Evolutionary conservation across 2,888 invertebrate species (phyloP).

Genomic region (Drosophila testacea): DNA sequence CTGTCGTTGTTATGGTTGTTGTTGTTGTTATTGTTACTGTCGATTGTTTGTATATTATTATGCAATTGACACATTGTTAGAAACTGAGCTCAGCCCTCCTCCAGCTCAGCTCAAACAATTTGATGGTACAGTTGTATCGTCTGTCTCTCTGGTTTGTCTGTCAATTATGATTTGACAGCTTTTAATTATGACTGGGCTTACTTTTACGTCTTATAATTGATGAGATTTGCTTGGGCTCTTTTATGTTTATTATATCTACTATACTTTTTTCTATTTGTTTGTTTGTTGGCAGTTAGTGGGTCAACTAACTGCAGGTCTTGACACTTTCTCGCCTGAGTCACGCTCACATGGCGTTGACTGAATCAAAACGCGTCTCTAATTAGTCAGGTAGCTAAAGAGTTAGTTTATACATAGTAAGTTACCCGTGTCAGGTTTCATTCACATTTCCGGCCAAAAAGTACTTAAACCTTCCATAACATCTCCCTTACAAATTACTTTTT

Average conservation of each 20-base stretch:
- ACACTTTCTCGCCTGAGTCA: constrained; percentile 73
- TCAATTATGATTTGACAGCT: constrained; percentile 77
- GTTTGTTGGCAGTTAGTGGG: constrained; percentile 27
- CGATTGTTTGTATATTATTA: constrained; percentile 46
- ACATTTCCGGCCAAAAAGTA: constrained; percentile 26
- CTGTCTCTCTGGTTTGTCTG: constrained; percentile 15
- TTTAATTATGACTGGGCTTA: constrained; percentile 64
- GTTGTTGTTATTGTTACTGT: constrained; percentile 9
- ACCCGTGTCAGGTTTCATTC: constrained; percentile 29
- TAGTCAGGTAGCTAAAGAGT: constrained; percentile 24
- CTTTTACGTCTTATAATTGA: constrained; percentile 65
- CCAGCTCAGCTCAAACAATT: background rate
- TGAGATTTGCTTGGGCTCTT: constrained; percentile 52
- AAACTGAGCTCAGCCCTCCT: constrained; percentile 25
- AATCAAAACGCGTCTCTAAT: constrained; percentile 43
- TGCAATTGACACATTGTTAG: constrained; percentile 78
- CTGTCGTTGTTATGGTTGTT: constrained; percentile 44
- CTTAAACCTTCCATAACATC: background rate
- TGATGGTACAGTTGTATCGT: constrained; percentile 16
- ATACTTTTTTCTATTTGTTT: constrained; percentile 16
- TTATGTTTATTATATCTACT: constrained; percentile 24
- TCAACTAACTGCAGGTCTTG: constrained; percentile 44
- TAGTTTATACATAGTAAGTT: constrained; percentile 12
- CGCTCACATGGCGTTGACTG: constrained; percentile 39
- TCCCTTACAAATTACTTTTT: background rate